These are phyloP conservation scores for Willowsia nigromaculata DNA, from an alignment of 2,888 invertebrate species.

Conservation along the genomic window DNA sequence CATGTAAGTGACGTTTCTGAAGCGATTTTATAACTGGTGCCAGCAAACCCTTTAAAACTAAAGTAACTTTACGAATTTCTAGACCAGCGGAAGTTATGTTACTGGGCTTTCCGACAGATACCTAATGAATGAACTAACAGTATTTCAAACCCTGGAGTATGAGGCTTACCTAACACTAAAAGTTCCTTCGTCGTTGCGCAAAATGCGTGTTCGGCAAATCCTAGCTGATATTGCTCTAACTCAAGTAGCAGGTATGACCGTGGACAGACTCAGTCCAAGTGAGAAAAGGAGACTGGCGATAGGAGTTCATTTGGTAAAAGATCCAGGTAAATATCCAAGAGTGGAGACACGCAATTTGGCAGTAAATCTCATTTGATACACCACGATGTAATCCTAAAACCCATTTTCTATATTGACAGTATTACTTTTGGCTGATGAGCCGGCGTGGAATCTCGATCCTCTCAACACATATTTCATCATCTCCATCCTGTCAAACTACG, in stretches of 20 bases:
- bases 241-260: constrained; percentile 84
- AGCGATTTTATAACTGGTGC: no score
- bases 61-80: neutral
- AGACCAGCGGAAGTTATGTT: constrained; percentile 77
- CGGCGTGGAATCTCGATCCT: constrained; percentile 96
- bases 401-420: constrained; percentile 82
- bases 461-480: constrained; percentile 96
- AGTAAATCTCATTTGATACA: no score
- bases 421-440: constrained; percentile 93
- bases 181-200: constrained; percentile 88
- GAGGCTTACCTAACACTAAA: constrained; percentile 85
- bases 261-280: constrained; percentile 84
- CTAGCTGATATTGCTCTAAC: constrained; percentile 95
- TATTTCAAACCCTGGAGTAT: constrained; percentile 90
- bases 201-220: constrained; percentile 93
- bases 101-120: constrained; percentile 76
- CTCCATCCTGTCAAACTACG: constrained; percentile 92
- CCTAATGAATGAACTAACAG: constrained; percentile 89
- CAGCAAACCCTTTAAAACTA: neutral
- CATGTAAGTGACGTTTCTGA: constrained; percentile 87
- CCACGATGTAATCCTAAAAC: no score
- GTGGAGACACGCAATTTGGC: no score
- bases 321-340: no score
- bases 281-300: constrained; percentile 94
- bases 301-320: constrained; percentile 94